These are phyloP conservation scores for Miltochrista miniata DNA, from an alignment of 2,888 invertebrate genomes.

Conservation along the genomic window DNA sequence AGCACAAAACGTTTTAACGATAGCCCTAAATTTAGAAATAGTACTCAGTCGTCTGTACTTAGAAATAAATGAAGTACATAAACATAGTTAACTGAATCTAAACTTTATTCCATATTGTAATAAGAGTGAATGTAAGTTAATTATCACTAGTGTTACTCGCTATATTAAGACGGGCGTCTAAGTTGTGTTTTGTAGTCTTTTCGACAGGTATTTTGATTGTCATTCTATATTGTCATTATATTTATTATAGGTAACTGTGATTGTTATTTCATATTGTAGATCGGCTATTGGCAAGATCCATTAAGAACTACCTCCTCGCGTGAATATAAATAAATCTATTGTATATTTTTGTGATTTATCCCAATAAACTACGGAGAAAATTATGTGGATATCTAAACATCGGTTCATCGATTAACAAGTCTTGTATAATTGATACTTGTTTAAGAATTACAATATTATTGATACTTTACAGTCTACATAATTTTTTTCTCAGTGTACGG, in stretches of 20 bases:
- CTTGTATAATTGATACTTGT: too few species aligned
- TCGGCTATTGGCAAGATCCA: conserved; percentile 60
- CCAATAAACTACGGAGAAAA: conserved; percentile 32
- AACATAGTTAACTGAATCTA: conserved; percentile 69
- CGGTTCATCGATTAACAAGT: conserved; percentile 18
- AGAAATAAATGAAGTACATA: conserved; percentile 75
- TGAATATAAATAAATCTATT: conserved; percentile 45
- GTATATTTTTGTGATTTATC: conserved; percentile 39
- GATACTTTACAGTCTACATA: conserved; percentile 16
- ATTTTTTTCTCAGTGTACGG: conserved; percentile 26
- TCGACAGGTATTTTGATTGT: conserved; percentile 68
- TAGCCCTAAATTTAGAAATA: conserved; percentile 49
- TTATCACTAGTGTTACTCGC: conserved; percentile 67
- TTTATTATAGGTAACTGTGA: conserved; percentile 67
- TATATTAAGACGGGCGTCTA: conserved; percentile 64
- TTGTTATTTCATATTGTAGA: conserved; percentile 57
- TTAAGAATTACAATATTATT: not conserved
- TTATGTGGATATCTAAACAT: conserved; percentile 28
- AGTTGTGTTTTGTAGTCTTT: conserved; percentile 77
- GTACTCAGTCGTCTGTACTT: conserved; percentile 60
- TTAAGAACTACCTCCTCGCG: conserved; percentile 60
- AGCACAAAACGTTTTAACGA: conserved; percentile 30
- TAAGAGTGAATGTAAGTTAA: conserved; percentile 72
- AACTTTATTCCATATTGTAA: conserved; percentile 71
- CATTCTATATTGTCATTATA: conserved; percentile 59